Conservation (phyloP, 2,797 vertebrate genomes). For the Arrhamphus sclerolepis region DNA sequence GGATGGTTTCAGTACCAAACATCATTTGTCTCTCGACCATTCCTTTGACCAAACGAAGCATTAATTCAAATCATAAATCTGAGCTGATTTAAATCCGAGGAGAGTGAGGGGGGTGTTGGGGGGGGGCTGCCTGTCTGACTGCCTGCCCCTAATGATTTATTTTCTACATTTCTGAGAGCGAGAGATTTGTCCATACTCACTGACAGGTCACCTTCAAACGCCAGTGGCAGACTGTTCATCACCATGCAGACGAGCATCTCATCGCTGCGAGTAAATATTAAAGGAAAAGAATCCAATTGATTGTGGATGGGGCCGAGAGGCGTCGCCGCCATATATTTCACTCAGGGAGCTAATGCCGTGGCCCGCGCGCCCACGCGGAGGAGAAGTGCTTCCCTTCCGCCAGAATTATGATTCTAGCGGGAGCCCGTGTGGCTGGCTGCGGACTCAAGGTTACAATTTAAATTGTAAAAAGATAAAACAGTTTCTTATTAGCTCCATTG, state of each 20-base stretch:
- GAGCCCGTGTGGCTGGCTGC: constrained; percentile 81
- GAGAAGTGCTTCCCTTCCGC: constrained; percentile 62
- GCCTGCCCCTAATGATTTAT: constrained; percentile 99
- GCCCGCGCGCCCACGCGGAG: constrained; percentile 79
- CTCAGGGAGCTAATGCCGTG: constrained; percentile 89
- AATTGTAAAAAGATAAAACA: constrained; percentile 91
- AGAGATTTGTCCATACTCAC: constrained; percentile 99
- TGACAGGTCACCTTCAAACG: constrained; percentile 99
- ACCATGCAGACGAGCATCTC: constrained; percentile 99
- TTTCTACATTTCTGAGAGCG: constrained; percentile 99
- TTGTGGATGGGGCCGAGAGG: constrained; percentile 95
- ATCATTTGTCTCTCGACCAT: constrained; percentile 98
- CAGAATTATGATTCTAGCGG: constrained; percentile 89
- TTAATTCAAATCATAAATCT: constrained; percentile 99
- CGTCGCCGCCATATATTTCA: constrained; percentile 94
- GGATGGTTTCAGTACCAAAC: constrained; percentile 99
- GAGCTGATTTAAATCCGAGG: constrained; percentile 99
- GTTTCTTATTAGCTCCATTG: constrained; percentile 92
- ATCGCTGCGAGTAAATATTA: constrained; percentile 99
- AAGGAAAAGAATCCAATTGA: constrained; percentile 99
- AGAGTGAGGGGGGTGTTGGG: constrained; percentile 71
- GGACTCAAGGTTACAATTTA: constrained; percentile 92
- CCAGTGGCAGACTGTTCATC: constrained; percentile 99
- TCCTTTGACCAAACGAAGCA: constrained; percentile 99
- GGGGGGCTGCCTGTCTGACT: constrained; percentile 81